Base-by-base conservation (phyloP, 2,888 invertebrate species). In the Rhagium mordax region DNA sequence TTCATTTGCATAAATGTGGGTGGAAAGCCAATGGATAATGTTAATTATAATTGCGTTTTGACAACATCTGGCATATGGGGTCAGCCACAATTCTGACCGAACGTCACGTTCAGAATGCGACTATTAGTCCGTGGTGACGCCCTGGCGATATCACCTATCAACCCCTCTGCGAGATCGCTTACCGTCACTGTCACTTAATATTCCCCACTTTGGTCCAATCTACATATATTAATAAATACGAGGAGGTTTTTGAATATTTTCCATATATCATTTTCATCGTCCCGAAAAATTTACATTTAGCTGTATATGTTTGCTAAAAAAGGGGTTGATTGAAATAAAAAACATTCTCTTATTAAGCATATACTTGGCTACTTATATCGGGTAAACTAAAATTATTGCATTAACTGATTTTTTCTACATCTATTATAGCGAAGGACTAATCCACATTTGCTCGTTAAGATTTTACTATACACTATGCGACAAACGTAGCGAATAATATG, bases 11-110 rank as follows among this genome's bases (percentile, higher is more conserved):
- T 74, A 65, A 55, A 71, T 71, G 73, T 70, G 66, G 13, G 66
- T 27, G 57, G 71, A 62, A 55, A 67, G 67, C 70, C 70, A 41
- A 70, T 70, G 71, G 70, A 64, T 75, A 73, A 75, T 74, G 77
- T 69, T 76, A 72, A 79, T 78, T 78, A 78, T 77, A 81, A 81
- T 78, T 79, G 71, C 79, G 72, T 79, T 81, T 75, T 79, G 81
- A 79, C 79, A 79, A 72, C 79, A 78, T 74, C 74, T 79, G 77
- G 77, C 74, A 49, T 69, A 27, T 66, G 74, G 75, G 79, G 75
- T 78, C 78, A 74, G 71, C 81, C 81, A 69, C 79, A 77, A 72
- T 59, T 77, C 61, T 64, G 70, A 71, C 77, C 72, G 64, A 72
- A 75, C 77, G 77, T 79, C 79, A 78, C 73, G 77, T 73, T 71